phyloP scores from a whole-genome alignment of 2,113 vertebrate genomes.

The Brienomyrus brachyistius region DNA sequence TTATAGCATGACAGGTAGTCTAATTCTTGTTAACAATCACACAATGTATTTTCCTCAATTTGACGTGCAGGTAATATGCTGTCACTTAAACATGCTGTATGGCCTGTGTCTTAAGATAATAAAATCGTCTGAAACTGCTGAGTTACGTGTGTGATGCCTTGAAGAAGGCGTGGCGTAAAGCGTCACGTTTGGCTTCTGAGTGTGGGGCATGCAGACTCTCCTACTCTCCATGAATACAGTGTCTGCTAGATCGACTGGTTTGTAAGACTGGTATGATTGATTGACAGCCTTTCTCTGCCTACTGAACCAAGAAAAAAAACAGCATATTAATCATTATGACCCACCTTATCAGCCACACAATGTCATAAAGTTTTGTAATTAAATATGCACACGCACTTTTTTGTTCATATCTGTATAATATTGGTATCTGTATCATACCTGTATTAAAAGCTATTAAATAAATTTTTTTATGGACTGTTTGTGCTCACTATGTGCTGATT shows the following conservation, averaged over 20 bases:
- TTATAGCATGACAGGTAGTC: not conserved
- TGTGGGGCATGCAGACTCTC: not conserved
- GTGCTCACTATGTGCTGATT: not conserved
- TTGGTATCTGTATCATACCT: not conserved
- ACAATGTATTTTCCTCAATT: not conserved
- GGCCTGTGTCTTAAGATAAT: not conserved
- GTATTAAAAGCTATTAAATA: not conserved
- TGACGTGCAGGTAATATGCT: not conserved
- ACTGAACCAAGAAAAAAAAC: not conserved
- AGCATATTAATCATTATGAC: not conserved
- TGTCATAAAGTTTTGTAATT: not conserved
- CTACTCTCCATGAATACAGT: not conserved
- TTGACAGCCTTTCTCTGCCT: not conserved
- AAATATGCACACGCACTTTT: not conserved
- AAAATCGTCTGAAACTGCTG: not conserved
- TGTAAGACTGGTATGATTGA: not conserved
- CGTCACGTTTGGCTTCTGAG: not conserved
- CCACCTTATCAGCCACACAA: not conserved
- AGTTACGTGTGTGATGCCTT: not conserved
- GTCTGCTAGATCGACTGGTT: not conserved
- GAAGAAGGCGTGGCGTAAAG: not conserved
- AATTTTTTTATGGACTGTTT: not conserved
- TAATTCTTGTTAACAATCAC: not conserved
- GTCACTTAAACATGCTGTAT: not conserved
- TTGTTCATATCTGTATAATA: not conserved